phyloP scores from a whole-genome alignment of 2,797 vertebrate genomes.

The Astyanax mexicanus region DNA sequence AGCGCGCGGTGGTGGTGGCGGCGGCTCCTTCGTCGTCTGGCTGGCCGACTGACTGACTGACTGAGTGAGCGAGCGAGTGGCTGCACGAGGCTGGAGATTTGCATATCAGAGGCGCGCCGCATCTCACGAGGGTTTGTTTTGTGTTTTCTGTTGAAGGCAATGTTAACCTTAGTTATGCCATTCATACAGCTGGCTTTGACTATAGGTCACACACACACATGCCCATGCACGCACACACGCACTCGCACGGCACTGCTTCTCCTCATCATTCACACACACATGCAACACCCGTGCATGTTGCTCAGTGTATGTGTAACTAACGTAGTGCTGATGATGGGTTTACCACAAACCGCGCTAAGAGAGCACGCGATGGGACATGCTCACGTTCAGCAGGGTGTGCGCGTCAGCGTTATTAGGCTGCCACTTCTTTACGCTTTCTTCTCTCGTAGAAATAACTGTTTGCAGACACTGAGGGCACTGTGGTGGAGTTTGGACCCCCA shows the following conservation, averaged over 20 bases:
- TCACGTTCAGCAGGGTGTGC: not conserved
- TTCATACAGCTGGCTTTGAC: constrained; percentile 48
- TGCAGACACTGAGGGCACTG: not conserved
- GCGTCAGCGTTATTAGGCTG: not conserved
- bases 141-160: constrained; percentile 66
- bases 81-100: constrained; percentile 63
- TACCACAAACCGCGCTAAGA: not conserved
- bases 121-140: constrained; percentile 72
- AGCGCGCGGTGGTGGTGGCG: constrained; percentile 64
- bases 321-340: not conserved
- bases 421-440: not conserved
- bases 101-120: constrained; percentile 66
- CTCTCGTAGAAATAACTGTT: not conserved
- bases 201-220: constrained; percentile 46
- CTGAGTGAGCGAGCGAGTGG: no score
- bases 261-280: constrained; percentile 26
- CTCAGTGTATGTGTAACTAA: not conserved
- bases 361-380: not conserved
- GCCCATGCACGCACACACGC: not conserved
- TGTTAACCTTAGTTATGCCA: constrained; percentile 70
- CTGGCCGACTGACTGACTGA: no score
- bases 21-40: constrained; percentile 47
- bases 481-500: not conserved
- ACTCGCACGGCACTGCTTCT: constrained; percentile 13
- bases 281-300: not conserved